phyloP scores from a whole-genome alignment of 1,140 invertebrate genomes.

The Calephelis virginiensis region DNA sequence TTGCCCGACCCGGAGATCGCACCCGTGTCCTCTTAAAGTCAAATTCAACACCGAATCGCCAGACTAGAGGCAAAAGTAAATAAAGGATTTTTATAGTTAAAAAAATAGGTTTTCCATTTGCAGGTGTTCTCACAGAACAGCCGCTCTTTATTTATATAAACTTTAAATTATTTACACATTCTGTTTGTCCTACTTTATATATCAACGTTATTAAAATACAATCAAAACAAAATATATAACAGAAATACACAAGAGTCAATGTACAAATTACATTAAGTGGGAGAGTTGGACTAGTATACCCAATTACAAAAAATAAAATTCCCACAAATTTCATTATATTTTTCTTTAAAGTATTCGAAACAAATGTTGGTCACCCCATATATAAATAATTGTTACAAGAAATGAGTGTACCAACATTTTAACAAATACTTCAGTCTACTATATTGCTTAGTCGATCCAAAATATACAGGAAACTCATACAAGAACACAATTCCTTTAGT shows the following conservation, averaged over 20 bases:
- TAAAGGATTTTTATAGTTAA: not conserved
- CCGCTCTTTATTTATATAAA: conserved; percentile 77
- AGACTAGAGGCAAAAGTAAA: not conserved
- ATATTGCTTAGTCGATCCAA: conserved; percentile 73
- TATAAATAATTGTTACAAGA: conserved; percentile 56
- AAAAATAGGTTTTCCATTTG: conserved; percentile 44
- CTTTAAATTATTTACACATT: conserved; percentile 78
- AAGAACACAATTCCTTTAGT: conserved; percentile 56
- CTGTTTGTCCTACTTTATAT: conserved; percentile 73
- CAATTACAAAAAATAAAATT: conserved; percentile 72
- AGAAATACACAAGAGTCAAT: conserved; percentile 61
- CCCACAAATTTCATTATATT: conserved; percentile 43
- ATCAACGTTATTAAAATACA: conserved; percentile 76
- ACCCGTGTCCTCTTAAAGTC: no score
- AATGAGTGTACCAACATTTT: conserved; percentile 52
- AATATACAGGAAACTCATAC: conserved; percentile 60
- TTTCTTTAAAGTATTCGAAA: conserved; percentile 44
- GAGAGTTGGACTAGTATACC: conserved; percentile 67
- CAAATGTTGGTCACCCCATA: conserved; percentile 58
- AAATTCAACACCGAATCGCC: no score
- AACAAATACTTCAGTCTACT: conserved; percentile 70
- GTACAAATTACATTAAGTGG: conserved; percentile 35
- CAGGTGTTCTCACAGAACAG: conserved; percentile 64
- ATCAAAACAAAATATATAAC: conserved; percentile 73
- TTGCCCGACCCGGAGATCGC: no score